These are phyloP conservation scores for Sminthurides aquaticus DNA, from an alignment of 2,888 invertebrate species.

Conservation along the genomic window DNA sequence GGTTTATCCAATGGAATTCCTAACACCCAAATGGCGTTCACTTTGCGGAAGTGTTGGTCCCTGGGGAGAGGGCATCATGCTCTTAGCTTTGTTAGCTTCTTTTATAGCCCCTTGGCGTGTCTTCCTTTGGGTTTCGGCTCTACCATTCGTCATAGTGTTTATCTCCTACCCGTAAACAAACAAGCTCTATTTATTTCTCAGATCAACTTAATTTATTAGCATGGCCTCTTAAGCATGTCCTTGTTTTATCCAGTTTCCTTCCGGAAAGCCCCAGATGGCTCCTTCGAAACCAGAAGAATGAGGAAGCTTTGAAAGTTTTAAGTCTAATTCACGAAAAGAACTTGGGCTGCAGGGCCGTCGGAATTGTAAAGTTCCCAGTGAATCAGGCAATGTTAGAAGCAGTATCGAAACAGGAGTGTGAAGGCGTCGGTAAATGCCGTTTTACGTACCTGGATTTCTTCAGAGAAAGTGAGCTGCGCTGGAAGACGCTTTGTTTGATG, in stretches of 20 bases:
- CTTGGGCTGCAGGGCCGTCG: background rate
- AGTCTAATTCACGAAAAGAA: slow-evolving; percentile 11
- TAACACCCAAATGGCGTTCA: slow-evolving; percentile 32
- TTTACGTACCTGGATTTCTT: slow-evolving; percentile 30
- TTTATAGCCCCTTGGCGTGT: slow-evolving; percentile 28
- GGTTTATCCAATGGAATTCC: slow-evolving; percentile 39
- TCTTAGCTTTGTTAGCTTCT: slow-evolving; percentile 28
- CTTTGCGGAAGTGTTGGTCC: slow-evolving; percentile 34
- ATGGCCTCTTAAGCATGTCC: too few species aligned
- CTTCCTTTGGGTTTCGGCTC: slow-evolving; percentile 24
- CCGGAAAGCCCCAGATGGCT: slow-evolving; percentile 39
- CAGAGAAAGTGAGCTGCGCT: slow-evolving; percentile 13
- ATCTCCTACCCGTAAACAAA: slow-evolving; percentile 21
- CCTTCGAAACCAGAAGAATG: slow-evolving; percentile 21
- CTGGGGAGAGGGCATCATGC: slow-evolving; percentile 35
- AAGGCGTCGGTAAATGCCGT: slow-evolving; percentile 6
- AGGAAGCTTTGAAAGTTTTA: slow-evolving; percentile 22
- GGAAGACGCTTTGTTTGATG: slow-evolving; percentile 31
- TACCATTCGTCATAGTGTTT: slow-evolving; percentile 29
- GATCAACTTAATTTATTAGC: background rate
- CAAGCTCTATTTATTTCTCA: background rate
- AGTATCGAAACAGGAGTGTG: slow-evolving; percentile 12
- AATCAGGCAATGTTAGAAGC: slow-evolving; percentile 5
- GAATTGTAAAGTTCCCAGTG: background rate
- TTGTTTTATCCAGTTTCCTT: slow-evolving; percentile 23